phyloP scores from a whole-genome alignment of 2,113 vertebrate genomes.

The Kryptolebias marmoratus region DNA sequence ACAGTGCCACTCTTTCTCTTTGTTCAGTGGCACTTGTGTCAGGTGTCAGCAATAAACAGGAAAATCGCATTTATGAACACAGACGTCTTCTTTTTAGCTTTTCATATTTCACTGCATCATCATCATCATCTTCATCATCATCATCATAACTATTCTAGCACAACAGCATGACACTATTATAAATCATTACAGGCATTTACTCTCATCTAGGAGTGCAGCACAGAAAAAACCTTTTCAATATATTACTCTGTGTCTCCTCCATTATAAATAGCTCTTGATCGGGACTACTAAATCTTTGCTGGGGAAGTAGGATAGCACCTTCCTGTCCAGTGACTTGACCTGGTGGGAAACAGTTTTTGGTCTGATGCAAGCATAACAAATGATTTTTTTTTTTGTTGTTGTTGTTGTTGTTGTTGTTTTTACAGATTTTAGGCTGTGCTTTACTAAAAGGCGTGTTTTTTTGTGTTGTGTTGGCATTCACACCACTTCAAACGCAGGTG shows the following conservation, averaged over 20 bases:
- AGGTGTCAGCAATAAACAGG: slow-evolving; percentile 62
- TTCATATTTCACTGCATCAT: slow-evolving; percentile 68
- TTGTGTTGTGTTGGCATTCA: slow-evolving; percentile 10
- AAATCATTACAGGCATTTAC: slow-evolving; percentile 77
- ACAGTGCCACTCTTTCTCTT: slow-evolving; percentile 51
- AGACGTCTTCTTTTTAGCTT: slow-evolving; percentile 52
- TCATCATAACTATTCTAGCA: slow-evolving; percentile 73
- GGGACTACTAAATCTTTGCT: slow-evolving; percentile 56
- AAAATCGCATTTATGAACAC: slow-evolving; percentile 71
- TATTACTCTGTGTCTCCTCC: slow-evolving; percentile 83
- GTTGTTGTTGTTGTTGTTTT: neutral
- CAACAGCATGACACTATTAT: slow-evolving; percentile 75
- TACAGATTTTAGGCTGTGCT: slow-evolving; percentile 60
- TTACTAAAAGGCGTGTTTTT: slow-evolving; percentile 29
- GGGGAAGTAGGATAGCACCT: slow-evolving; percentile 68
- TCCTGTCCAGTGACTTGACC: slow-evolving; percentile 64
- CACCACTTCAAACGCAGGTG: slow-evolving; percentile 9
- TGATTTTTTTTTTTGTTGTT: neutral
- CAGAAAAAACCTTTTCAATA: slow-evolving; percentile 78
- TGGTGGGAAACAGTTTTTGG: slow-evolving; percentile 37
- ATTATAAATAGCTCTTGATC: slow-evolving; percentile 82
- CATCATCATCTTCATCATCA: slow-evolving; percentile 23
- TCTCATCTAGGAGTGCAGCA: slow-evolving; percentile 66
- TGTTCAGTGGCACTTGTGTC: slow-evolving; percentile 51
- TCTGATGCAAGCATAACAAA: slow-evolving; percentile 22